These are phyloP conservation scores for Eospalax fontanierii DNA, from an alignment of 2,797 vertebrate species.

Conservation along the genomic window DNA sequence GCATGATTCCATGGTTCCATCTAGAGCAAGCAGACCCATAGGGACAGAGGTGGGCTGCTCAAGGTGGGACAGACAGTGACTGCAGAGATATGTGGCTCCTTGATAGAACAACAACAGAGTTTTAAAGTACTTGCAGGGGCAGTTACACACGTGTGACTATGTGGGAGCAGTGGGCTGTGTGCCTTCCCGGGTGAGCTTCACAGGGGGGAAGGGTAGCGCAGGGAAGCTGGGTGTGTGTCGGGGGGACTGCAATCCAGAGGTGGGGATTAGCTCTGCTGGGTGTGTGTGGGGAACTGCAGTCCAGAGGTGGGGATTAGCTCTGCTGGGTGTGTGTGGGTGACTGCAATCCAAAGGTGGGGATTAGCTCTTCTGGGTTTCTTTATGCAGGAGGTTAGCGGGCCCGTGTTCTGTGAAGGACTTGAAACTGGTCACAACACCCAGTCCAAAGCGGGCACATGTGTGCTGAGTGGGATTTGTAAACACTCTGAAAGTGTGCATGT, in stretches of 20 bases:
- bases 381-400: no score
- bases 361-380: no score
- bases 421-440: accelerated
- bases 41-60: not conserved
- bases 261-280: no score
- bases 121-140: not conserved
- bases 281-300: no score
- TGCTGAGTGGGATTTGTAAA: not conserved
- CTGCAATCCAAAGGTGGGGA: no score
- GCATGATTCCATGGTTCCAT: not conserved
- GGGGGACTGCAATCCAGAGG: no score
- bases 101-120: not conserved
- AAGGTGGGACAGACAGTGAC: no score
- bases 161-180: not conserved
- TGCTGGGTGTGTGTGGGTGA: no score
- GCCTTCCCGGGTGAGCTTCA: not conserved
- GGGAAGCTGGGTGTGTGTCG: not conserved
- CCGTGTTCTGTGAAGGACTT: no score
- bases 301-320: no score
- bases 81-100: not conserved
- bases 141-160: no score
- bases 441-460: no score
- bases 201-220: not conserved
- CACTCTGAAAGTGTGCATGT: not conserved
- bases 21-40: not conserved